A percentile compares a stretch with the other conserved stretches of the same genome.
Conservation (phyloP, 2,797 vertebrate species). For the Coccyzus lansbergi region DNA sequence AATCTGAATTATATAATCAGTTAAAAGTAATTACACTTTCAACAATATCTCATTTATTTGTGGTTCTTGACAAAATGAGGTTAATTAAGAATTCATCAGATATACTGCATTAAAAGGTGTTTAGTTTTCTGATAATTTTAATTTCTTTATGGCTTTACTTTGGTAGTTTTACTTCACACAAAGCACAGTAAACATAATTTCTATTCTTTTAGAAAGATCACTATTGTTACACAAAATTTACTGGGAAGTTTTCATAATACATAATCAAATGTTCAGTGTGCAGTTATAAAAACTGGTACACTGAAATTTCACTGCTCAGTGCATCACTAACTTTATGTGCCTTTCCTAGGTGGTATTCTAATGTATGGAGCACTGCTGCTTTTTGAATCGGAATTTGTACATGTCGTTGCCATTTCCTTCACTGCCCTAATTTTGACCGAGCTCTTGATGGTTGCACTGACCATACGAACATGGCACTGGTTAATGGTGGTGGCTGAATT, state of each 20-base stretch:
- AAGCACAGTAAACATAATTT: neutral
- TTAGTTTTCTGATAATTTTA: neutral
- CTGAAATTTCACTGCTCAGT: neutral
- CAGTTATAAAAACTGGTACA: neutral
- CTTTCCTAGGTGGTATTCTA: constrained; percentile 90
- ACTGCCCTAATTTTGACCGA: constrained; percentile 95
- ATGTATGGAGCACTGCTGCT: constrained; percentile 95
- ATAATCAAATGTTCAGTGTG: neutral
- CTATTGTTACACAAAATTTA: neutral
- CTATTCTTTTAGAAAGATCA: neutral
- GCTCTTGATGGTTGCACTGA: constrained; percentile 97
- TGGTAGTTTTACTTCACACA: neutral
- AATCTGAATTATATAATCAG: constrained; percentile 71
- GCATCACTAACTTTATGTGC: neutral
- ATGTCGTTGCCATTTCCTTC: constrained; percentile 98
- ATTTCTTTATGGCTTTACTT: neutral
- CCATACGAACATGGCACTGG: constrained; percentile 95
- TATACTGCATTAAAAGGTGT: neutral
- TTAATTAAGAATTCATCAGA: neutral
- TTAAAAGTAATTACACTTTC: constrained; percentile 66
- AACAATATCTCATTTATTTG: constrained; percentile 61
- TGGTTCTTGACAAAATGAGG: constrained; percentile 47
- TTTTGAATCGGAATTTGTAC: constrained; percentile 97
- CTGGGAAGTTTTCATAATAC: neutral
- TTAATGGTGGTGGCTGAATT: constrained; percentile 96